phyloP scores from a whole-genome alignment of 2,113 vertebrate genomes.

The Erythrolamprus reginae region DNA sequence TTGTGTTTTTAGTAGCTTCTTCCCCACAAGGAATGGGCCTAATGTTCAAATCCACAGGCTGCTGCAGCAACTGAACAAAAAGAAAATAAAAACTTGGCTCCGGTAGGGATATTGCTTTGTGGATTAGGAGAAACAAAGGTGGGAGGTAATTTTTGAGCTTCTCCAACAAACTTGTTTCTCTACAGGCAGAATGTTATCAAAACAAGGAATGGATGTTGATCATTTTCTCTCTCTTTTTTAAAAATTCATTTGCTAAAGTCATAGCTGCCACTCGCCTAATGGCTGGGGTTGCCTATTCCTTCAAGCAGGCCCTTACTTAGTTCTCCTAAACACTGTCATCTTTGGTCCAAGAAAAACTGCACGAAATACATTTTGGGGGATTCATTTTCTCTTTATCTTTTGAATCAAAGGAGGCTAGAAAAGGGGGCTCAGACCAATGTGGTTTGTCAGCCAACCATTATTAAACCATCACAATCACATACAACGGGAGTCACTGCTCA shows the following conservation, averaged over 20 bases:
- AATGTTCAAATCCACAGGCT: neutral
- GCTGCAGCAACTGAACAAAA: neutral
- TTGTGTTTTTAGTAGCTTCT: conserved; percentile 5
- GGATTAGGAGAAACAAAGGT: neutral
- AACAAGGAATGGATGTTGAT: neutral
- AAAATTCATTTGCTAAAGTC: neutral
- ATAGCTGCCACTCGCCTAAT: neutral
- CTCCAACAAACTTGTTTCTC: neutral
- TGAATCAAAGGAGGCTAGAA: neutral
- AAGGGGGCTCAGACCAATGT: neutral
- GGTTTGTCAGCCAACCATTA: neutral
- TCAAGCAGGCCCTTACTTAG: neutral
- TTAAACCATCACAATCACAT: neutral
- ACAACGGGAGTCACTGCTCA: too few relatives aligned
- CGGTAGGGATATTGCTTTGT: neutral
- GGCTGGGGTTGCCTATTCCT: neutral
- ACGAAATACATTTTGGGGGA: neutral
- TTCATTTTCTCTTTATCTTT: neutral
- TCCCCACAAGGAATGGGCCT: neutral
- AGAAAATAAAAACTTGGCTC: neutral
- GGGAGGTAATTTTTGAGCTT: neutral
- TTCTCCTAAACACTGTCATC: neutral
- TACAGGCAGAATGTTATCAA: neutral
- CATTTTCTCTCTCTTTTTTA: neutral
- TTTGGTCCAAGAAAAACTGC: neutral